Evolutionary conservation across 2,888 invertebrate species (phyloP), one percentile per base, ranked within the genome.

Genomic region (Luperina nickerlii): DNA sequence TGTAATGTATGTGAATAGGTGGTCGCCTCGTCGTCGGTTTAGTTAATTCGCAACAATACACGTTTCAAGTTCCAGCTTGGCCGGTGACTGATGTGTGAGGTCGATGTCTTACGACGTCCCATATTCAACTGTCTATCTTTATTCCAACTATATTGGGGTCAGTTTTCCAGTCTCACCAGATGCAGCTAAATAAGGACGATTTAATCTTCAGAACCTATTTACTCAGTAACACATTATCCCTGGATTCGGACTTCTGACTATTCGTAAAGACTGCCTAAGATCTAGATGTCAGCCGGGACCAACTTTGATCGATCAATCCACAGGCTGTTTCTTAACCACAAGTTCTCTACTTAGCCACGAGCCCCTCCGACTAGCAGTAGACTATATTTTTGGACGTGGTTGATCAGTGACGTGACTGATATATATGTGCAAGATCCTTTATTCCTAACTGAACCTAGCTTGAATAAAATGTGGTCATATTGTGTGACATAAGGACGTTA

Each of bases 401-500:
- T 9, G n/a, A 42, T 42, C 42, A 1, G 24, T 66, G 27, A 45
- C 7, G n/a, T 48, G 1, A 20, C 15, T 15, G 0, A 20, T 48
- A 9, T 42, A 6, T 48, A 38, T 80, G 27, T 83, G 51, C 15
- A 66, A 2, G 13, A 32, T 11, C 65, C 79, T 54, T 81, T 77
- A 81, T 32, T 15, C 15, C 62, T 1, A 38, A 70, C 45, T 54
- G 27, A 70, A 78, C 51, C 11, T 4, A 13, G 5, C 27, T 65
- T 77, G 78, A 83, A 27, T 81, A 27, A 81, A 77, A 77, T 81
- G 57, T 77, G 63, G 8, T 42, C 81, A 77, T 77, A 77, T 81
- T 83, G 68, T 81, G 45, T 63, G 57, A 78, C 54, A 5, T 70
- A 84, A 81, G 66, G 79, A 71, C 65, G 81, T 83, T 78, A 81